Evolutionary conservation across 2,888 invertebrate species (phyloP).

Genomic region (Seira musarum): DNA sequence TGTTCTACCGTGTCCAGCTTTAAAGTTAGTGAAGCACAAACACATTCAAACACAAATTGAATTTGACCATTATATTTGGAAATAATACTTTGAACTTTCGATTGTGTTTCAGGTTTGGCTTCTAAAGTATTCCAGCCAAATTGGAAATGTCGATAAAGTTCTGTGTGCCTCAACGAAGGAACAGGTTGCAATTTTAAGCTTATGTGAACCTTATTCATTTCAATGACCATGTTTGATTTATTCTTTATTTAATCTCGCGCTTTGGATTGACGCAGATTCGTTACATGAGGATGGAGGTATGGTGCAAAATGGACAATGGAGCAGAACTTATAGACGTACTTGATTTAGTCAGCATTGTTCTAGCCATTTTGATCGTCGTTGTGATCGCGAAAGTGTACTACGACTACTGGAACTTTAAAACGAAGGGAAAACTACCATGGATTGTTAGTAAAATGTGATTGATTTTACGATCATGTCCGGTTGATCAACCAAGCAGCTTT

Average conservation of each 20-base stretch:
- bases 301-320: slow-evolving; percentile 65
- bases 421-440: slow-evolving; percentile 87
- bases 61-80: slow-evolving; percentile 5
- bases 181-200: slow-evolving; percentile 50
- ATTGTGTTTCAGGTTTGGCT: slow-evolving; percentile 73
- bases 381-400: slow-evolving; percentile 83
- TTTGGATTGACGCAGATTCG: slow-evolving; percentile 56
- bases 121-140: slow-evolving; percentile 77
- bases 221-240: neutral
- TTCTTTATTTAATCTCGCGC: neutral
- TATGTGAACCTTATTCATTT: neutral
- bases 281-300: slow-evolving; percentile 66
- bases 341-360: slow-evolving; percentile 82
- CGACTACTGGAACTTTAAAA: slow-evolving; percentile 87
- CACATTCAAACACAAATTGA: too few species aligned
- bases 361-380: slow-evolving; percentile 80
- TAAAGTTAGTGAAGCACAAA: too few species aligned
- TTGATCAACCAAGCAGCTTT: neutral
- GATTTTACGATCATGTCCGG: neutral
- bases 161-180: slow-evolving; percentile 78
- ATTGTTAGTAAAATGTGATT: slow-evolving; percentile 81
- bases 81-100: slow-evolving; percentile 3
- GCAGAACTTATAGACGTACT: slow-evolving; percentile 72
- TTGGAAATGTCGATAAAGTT: slow-evolving; percentile 81
- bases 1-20: slow-evolving; percentile 86